These are phyloP conservation scores for Polymixis lichenea DNA, from an alignment of 2,888 invertebrate species.

Conservation along the genomic window DNA sequence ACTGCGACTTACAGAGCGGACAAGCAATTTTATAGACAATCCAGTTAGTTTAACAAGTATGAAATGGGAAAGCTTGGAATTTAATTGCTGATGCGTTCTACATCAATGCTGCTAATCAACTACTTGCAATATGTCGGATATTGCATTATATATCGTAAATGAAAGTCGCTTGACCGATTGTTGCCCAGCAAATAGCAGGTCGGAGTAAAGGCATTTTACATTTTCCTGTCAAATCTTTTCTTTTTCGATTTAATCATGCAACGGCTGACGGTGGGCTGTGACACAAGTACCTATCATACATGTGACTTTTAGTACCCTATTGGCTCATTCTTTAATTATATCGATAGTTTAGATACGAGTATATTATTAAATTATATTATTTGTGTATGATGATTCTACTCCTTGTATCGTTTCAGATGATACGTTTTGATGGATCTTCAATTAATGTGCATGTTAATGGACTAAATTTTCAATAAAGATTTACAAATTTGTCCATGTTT, in stretches of 20 bases:
- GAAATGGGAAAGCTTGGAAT: not conserved
- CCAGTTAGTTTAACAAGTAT: not conserved
- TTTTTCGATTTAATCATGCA: constrained; percentile 28
- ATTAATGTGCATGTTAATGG: not conserved
- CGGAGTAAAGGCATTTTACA: not conserved
- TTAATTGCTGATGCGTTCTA: not conserved
- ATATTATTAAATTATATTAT: too few relatives aligned
- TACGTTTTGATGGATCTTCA: not conserved
- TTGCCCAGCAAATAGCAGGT: constrained; percentile 1
- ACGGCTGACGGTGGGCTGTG: not conserved
- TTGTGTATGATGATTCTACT: not conserved
- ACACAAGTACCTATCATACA: not conserved
- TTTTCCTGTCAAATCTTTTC: constrained; percentile 5
- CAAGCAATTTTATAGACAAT: not conserved
- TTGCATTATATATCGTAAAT: not conserved
- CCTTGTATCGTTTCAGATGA: not conserved
- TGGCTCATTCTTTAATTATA: not conserved
- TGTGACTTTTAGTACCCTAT: not conserved
- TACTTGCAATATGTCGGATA: not conserved
- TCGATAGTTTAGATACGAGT: not conserved
- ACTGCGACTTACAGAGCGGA: too few relatives aligned
- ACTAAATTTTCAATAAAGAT: not conserved
- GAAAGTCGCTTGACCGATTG: not conserved
- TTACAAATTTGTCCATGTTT: not conserved
- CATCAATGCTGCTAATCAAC: not conserved